Percentiles rank a stretch among this genome's conserved stretches.
Evolutionary conservation across 1,140 invertebrate genomes (phyloP).

Genomic region (Oncopeltus fasciatus): DNA sequence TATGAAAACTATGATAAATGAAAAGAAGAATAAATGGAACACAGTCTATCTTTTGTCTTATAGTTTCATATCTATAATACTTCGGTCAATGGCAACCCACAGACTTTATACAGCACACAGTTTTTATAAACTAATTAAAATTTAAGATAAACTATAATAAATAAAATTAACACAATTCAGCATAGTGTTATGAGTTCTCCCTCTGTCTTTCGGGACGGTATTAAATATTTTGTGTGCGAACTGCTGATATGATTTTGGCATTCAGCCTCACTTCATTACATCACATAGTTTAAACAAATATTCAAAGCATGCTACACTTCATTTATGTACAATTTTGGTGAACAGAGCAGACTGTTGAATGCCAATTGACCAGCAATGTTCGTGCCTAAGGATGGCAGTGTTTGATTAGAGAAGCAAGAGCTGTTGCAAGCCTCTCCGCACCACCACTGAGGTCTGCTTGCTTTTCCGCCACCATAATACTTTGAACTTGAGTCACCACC

Average conservation of each 20-base stretch:
- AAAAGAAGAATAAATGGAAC: neutral
- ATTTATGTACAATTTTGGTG: neutral
- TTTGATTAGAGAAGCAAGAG: constrained; percentile 17
- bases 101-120: neutral
- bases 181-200: neutral
- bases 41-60: neutral
- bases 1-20: neutral
- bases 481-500: constrained; percentile 16
- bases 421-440: constrained; percentile 13
- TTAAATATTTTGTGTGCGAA: neutral
- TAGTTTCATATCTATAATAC: neutral
- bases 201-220: neutral
- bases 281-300: neutral
- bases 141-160: neutral
- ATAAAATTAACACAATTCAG: neutral
- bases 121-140: neutral
- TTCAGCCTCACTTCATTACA: neutral
- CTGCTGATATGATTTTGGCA: neutral
- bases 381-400: constrained; percentile 12
- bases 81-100: neutral
- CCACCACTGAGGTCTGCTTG: constrained; percentile 14
- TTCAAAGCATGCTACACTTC: neutral
- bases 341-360: neutral
- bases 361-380: neutral
- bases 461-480: constrained; percentile 15